Conservation (phyloP, 1,140 invertebrate genomes). For the Drosophila subpulchrella region DNA sequence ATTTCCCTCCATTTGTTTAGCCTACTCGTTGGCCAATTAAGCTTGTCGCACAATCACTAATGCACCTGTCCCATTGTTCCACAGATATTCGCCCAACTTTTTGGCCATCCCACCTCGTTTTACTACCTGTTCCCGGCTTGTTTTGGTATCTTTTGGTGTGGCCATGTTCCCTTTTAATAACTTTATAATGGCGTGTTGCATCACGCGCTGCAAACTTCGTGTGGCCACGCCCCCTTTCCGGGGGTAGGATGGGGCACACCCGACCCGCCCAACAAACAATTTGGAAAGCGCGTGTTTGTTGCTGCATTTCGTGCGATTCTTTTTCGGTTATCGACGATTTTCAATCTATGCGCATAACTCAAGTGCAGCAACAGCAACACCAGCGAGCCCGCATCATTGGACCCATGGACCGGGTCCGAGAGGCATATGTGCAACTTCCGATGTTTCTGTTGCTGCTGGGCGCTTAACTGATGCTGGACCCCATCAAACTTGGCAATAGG, state of each 20-base stretch:
- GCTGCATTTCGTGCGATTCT: constrained; percentile 73
- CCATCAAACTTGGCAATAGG: constrained; percentile 81
- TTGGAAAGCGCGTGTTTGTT: constrained; percentile 46
- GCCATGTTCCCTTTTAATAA: constrained; percentile 74
- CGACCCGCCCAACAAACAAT: constrained; percentile 45
- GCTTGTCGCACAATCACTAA: neutral
- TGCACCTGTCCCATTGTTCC: constrained; percentile 16
- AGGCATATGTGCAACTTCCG: constrained; percentile 81
- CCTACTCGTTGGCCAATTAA: constrained; percentile 23
- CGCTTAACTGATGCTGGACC: constrained; percentile 75
- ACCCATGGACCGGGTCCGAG: constrained; percentile 27
- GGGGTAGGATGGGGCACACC: constrained; percentile 8
- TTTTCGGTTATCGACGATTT: constrained; percentile 80
- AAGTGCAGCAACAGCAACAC: constrained; percentile 74
- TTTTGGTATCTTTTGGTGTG: constrained; percentile 29
- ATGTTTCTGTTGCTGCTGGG: constrained; percentile 28
- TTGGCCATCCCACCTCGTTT: neutral
- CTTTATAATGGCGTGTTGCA: constrained; percentile 82
- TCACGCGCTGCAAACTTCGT: constrained; percentile 69
- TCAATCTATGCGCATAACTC: constrained; percentile 83
- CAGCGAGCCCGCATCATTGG: constrained; percentile 65
- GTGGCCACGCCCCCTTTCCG: constrained; percentile 59
- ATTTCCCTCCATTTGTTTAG: too few species aligned
- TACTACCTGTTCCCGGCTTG: constrained; percentile 43
- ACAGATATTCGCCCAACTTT: constrained; percentile 17